Evolutionary conservation across 2,888 invertebrate genomes (phyloP).

Genomic region (Scaptodrosophila latifasciaeformis): DNA sequence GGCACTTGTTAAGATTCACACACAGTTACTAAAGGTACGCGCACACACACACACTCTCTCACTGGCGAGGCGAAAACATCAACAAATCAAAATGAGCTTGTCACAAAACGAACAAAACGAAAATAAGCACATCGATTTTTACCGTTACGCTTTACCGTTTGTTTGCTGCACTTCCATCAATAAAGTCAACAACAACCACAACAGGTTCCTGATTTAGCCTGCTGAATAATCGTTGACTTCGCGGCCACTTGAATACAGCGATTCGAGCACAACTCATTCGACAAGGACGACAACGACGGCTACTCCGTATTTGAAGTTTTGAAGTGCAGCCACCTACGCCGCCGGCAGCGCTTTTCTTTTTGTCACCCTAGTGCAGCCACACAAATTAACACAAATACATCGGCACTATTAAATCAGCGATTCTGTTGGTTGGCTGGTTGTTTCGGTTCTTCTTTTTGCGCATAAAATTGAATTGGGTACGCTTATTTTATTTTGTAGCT

Average conservation of each 20-base stretch:
- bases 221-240: slow-evolving; percentile 6
- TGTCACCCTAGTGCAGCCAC: neutral
- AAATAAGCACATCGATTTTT: slow-evolving; percentile 72
- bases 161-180: slow-evolving; percentile 25
- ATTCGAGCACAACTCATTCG: slow-evolving; percentile 36
- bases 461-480: too few relatives aligned
- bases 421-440: neutral
- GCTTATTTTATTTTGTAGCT: slow-evolving; percentile 5
- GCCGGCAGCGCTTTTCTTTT: slow-evolving; percentile 4
- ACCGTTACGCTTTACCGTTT: slow-evolving; percentile 26
- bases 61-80: slow-evolving; percentile 8
- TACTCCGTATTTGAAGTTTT: neutral
- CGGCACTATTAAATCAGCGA: slow-evolving; percentile 11
- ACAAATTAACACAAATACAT: slow-evolving; percentile 7
- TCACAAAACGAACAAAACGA: slow-evolving; percentile 51
- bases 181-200: slow-evolving; percentile 38
- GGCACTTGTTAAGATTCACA: slow-evolving; percentile 10
- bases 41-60: slow-evolving; percentile 3
- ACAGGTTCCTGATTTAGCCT: slow-evolving; percentile 41
- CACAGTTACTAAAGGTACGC: slow-evolving; percentile 4
- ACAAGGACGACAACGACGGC: slow-evolving; percentile 22
- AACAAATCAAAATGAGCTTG: slow-evolving; percentile 8
- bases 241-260: slow-evolving; percentile 26
- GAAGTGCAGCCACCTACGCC: slow-evolving; percentile 14
- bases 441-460: too few relatives aligned